Evolutionary conservation across 2,797 vertebrate genomes (phyloP), one percentile per base, ranked within the genome.

Genomic region (Oreonectes daqikongensis): DNA sequence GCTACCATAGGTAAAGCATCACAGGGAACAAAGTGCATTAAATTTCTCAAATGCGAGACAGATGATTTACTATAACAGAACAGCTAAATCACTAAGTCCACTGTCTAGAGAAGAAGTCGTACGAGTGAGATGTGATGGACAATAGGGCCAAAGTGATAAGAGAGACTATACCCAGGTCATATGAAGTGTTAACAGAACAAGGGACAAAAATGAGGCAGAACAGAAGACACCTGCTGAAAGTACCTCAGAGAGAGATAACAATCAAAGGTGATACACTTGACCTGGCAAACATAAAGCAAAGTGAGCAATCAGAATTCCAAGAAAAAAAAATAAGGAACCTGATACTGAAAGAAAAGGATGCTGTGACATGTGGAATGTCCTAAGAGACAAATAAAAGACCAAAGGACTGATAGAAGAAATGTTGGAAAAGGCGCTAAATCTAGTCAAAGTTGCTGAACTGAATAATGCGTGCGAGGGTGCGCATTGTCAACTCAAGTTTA

Each of bases 111-210:
- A 48, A 48, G 76, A 78, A 9, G 8, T 67, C 12, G 69, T 72
- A 20, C 24, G 12, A 20, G 38, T 79, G n/a, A 67, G 63, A 67
- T 67, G 24, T 72, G 60, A 72, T 79, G 48, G 61, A 20, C 22
- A 72, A 28, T 72, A 69, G 50, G 48, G 75, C 73, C 5, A 75
- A 67, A 26, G 30, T 66, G 35, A 7, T 77, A 11, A 77, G 60
- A 44, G 75, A 77, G 26, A 69, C 75, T 20, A 55, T 24, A 4
- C 38, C 75, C 12, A 69, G 74, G 15, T 69, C 52, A 44, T 60
- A 68, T 9, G 22, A 76, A 65, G 69, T 78, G 17, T 3, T 79
- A 7, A 79, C 24, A 65, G 76, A 72, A n/a, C 46, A 78, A 15
- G 67, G 60, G 17, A 78, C 30, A 9, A 55, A 7, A 72, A 42